Evolutionary conservation across 64 coral and sea anemone genomes (phyloP), one percentile per base, ranked within the genome.

Genomic region (Hydrozoanthus tunicans): DNA sequence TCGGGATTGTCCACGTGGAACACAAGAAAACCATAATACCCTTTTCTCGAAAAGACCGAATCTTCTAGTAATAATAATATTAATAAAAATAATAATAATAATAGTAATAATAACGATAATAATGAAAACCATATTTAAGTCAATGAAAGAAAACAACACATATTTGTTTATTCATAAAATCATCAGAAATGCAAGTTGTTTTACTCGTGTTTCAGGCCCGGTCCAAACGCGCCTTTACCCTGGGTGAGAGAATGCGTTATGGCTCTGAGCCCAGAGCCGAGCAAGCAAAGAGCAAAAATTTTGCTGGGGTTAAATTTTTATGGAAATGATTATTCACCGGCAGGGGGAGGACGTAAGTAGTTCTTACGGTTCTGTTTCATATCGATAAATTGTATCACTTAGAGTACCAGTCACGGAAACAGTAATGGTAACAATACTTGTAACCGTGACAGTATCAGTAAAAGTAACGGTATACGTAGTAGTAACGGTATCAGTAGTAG

Each of bases 241-340:
- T 99, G 97, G 97, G 68, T 95, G 3, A 93, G 82, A 51, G 94
- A 99, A 8, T 93, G 97, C 90, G 90, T 99, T 58, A 17, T 92
- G 52, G 86, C 97, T 17, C 65, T 99, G 3, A 91, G 94, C 59
- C 97, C 97, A 58, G 92, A 95, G 14, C 80, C 79, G 4, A 89
- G 83, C 23, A 93, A 95, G 70, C 83, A 91, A 13, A 77, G 97
- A 13, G 89, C 89, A 7, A 99, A 99, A 90, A 92, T 99, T 59
- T 73, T 99, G 4, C 55, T 99, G 62, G 97, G 97, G 11, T 93
- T 99, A 73, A 99, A 95, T 91, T 99, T 99, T 68, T 99, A 99
- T 62, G 97, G 97, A 78, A 92, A 93, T 81, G 97, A 99, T 76
- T 99, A 92, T 59, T 79, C 94, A 2, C 83, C 90, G 3, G 93